Conservation (phyloP, 2,888 invertebrate genomes). For the Spilosoma lubricipeda region DNA sequence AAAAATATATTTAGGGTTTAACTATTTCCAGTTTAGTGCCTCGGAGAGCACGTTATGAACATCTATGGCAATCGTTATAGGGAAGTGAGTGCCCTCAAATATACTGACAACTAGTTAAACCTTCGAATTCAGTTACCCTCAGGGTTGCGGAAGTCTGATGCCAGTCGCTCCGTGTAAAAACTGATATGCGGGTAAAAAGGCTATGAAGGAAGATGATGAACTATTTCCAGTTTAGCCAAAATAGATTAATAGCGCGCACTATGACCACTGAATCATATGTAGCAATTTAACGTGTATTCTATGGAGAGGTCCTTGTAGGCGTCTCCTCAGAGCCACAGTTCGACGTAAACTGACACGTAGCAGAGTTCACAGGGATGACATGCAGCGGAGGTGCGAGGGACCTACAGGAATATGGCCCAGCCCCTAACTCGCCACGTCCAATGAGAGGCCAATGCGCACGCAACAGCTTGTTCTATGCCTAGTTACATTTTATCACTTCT, state of each 20-base stretch:
- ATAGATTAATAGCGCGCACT: background rate
- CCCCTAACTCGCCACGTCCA: slow-evolving; percentile 11
- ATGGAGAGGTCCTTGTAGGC: background rate
- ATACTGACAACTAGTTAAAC: too few relatives aligned
- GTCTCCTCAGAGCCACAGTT: slow-evolving; percentile 5
- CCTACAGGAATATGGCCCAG: background rate
- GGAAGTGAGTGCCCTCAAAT: too few relatives aligned
- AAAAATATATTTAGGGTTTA: background rate
- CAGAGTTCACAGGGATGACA: background rate
- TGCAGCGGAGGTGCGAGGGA: slow-evolving; percentile 2
- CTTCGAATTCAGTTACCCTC: too few relatives aligned
- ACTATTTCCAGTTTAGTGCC: too few relatives aligned
- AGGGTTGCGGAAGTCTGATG: too few relatives aligned
- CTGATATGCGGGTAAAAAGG: too few relatives aligned
- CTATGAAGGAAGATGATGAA: too few relatives aligned
- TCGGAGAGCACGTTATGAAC: too few relatives aligned
- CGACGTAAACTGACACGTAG: slow-evolving; percentile 6
- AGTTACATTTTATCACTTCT: background rate
- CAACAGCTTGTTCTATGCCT: background rate
- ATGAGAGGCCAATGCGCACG: slow-evolving; percentile 8
- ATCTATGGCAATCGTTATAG: too few relatives aligned
- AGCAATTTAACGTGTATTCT: background rate
- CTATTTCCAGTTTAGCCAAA: background rate
- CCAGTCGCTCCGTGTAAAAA: too few relatives aligned
- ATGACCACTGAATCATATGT: background rate